Conservation (phyloP, 2,888 invertebrate genomes). For the Drosophila silvestris region DNA sequence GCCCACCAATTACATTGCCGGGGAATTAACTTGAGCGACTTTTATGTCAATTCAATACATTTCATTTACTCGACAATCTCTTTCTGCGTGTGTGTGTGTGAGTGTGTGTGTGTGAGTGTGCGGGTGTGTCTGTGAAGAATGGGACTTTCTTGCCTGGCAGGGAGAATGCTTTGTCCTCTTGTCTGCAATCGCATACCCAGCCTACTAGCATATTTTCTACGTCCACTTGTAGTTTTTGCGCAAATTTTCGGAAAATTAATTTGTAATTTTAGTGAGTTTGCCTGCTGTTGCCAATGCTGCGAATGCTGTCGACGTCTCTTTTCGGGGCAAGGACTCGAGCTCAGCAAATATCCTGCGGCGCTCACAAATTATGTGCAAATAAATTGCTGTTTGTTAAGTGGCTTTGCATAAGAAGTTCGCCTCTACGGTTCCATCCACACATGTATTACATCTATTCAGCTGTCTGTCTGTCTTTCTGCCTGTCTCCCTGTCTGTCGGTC, state of each 20-base stretch:
- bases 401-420: slow-evolving; percentile 79
- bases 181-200: slow-evolving; percentile 13
- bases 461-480: neutral
- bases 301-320: slow-evolving; percentile 12
- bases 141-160: neutral
- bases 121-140: neutral
- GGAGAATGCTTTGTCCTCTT: slow-evolving; percentile 13
- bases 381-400: slow-evolving; percentile 81
- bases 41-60: slow-evolving; percentile 82
- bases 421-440: slow-evolving; percentile 39
- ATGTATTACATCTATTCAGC: slow-evolving; percentile 27
- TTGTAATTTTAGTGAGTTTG: slow-evolving; percentile 74
- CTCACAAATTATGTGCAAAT: slow-evolving; percentile 80
- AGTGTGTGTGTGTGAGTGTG: neutral
- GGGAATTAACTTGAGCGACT: slow-evolving; percentile 80
- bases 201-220: slow-evolving; percentile 49
- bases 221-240: slow-evolving; percentile 64
- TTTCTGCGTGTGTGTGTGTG: neutral
- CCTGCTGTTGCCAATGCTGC: slow-evolving; percentile 21
- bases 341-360: slow-evolving; percentile 72
- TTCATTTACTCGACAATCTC: slow-evolving; percentile 70
- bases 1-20: slow-evolving; percentile 76
- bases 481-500: slow-evolving; percentile 16
- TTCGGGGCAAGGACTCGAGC: slow-evolving; percentile 32
- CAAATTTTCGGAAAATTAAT: slow-evolving; percentile 80